Evolutionary conservation across 2,797 vertebrate species (phyloP), one percentile per base, ranked within the genome.

Genomic region (Adrianichthys oophorus): DNA sequence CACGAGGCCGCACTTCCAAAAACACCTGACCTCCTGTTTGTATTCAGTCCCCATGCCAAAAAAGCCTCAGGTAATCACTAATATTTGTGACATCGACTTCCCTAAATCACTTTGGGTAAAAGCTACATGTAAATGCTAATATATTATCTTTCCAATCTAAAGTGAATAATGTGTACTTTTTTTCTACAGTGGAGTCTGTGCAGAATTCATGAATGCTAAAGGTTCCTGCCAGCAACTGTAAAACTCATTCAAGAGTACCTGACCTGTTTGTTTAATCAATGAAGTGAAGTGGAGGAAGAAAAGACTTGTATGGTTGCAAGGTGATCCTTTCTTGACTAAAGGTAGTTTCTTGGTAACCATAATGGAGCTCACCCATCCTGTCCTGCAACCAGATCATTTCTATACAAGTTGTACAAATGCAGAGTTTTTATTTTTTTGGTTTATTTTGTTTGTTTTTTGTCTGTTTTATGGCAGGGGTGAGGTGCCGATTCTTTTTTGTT

Each of bases 341-440:
- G 49, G 42, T 59, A 68, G 66, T 68, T 62, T 59, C 60, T 13
- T 51, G 18, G 68, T 48, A 64, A 59, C 60, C 56, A 46, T 37
- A 12, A 37, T 12, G 32, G 32, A 37, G 12, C 3, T 37, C 32
- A 37, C 32, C 32, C 10, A 37, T 37, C 8, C 32, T 37, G 10
- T 37, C 10, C 8, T 10, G 8, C 29, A 13, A 37, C 32, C 32
- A 12, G 2, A 37, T 12, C 2, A 37, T 37, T 37, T 37, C 10
- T 37, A 12, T 12, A 37, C 32, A 37, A 37, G 2, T 37, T 37
- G 32, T 37, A 37, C 32, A 37, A 29, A 29, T 37, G 32, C 10
- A 37, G 12, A 3, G 32, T 3, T 37, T 32, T 12, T 32, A 32
- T 10, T 32, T 32, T 10, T 32, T 32, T 3, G 24, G 24, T 26